Evolutionary conservation across 2,888 invertebrate genomes (phyloP).

Genomic region (Stratiomys singularior): DNA sequence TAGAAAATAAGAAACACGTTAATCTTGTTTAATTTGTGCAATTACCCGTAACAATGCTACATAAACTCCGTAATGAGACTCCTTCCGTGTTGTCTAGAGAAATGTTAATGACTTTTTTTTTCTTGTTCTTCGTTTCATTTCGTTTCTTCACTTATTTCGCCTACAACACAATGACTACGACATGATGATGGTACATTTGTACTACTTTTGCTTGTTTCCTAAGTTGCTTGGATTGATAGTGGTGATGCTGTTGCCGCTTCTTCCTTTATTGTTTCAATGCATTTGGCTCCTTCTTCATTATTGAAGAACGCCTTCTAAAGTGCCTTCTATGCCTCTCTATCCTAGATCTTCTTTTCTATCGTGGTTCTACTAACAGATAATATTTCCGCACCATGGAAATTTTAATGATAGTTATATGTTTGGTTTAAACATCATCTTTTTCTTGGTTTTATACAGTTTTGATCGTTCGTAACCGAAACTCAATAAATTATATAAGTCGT

Average conservation of each 20-base stretch:
- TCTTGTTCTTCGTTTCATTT: not conserved
- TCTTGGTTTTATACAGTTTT: not conserved
- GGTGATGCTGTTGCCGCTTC: not conserved
- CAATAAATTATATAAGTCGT: not conserved
- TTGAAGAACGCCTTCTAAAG: not conserved
- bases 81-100: conserved; percentile 50
- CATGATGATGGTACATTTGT: not conserved
- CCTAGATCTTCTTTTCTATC: not conserved
- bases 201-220: too few species aligned
- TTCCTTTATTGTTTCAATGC: conserved; percentile 13
- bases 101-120: conserved; percentile 51
- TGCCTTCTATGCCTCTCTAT: not conserved
- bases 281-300: conserved; percentile 13
- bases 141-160: not conserved
- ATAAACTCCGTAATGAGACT: conserved; percentile 51
- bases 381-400: not conserved
- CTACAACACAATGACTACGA: not conserved
- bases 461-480: not conserved
- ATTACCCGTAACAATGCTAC: conserved; percentile 51
- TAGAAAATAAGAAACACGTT: conserved; percentile 46
- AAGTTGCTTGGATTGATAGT: not conserved
- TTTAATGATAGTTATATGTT: not conserved
- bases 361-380: not conserved
- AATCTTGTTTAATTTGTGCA: conserved; percentile 52
- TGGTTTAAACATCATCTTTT: not conserved